Evolutionary conservation across 2,113 vertebrate species (phyloP), one percentile per base, ranked within the genome.

Genomic region (Tiliqua scincoides): DNA sequence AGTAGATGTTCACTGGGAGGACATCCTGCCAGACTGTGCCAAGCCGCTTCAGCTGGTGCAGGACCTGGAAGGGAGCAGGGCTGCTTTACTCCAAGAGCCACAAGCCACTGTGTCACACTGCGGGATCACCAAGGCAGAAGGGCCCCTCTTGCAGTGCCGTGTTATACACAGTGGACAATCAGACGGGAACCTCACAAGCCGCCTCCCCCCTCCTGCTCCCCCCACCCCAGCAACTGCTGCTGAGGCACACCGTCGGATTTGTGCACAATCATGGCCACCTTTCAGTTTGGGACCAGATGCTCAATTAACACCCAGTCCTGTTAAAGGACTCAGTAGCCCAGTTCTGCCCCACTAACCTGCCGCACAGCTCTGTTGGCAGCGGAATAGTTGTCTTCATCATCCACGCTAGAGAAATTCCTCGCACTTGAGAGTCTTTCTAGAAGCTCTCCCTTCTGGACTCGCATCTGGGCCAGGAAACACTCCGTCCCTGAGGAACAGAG

Each of bases 11-110:
- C 75, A 99, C 97, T 0, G 99, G 98, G 1, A 99, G 95, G 21
- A 99, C 97, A 2, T 99, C 99, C 93, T 99, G 98, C 98, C 99
- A 99, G 83, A 99, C 97, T 20, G 96, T 96, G 3, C 98, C 98
- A 90, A 99, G 93, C 63, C 98, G 96, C 89, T 97, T 99, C 84
- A 99, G 78, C 90, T 99, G 99, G 85, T 99, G 98, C 90, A 99
- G 92, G 1, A 99, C 98, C 99, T 99, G 90, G 74, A 94, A 92
- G 18, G 18, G 32, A 74, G 62, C 14, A 2, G 20, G 43, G 43
- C 43, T 8, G 8, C 43, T 8, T 48, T 8, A 75, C 6, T 9
- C 2, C 25, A 2, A 68, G 68, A 30, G 2, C 12, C 3, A 10
- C 52, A 10, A 4, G 43, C n/a, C n/a, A n/a, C n/a, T n/a, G n/a